phyloP scores from a whole-genome alignment of 2,888 invertebrate species.

The Pyrocoelia pectoralis region DNA sequence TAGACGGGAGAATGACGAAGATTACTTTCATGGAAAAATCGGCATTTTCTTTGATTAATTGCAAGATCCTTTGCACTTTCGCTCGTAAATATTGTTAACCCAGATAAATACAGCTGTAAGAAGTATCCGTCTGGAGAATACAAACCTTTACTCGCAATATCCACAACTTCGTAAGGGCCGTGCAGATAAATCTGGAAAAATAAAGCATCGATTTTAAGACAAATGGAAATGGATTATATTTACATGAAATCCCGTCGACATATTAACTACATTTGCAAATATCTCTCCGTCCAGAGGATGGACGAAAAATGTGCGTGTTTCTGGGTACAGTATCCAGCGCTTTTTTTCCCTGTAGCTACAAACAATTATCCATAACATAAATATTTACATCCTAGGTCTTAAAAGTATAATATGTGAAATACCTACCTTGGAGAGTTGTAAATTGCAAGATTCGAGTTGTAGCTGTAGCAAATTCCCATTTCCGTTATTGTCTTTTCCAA shows the following conservation, averaged over 20 bases:
- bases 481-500: slow-evolving; percentile 72
- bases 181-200: slow-evolving; percentile 68
- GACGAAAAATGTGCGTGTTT: slow-evolving; percentile 64
- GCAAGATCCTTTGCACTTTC: slow-evolving; percentile 57
- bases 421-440: slow-evolving; percentile 67
- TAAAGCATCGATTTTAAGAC: neutral
- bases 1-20: slow-evolving; percentile 73
- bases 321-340: slow-evolving; percentile 60
- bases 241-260: slow-evolving; percentile 72
- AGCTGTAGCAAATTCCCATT: slow-evolving; percentile 74
- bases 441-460: slow-evolving; percentile 70
- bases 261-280: slow-evolving; percentile 76
- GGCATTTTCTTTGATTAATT: slow-evolving; percentile 73
- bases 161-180: slow-evolving; percentile 73
- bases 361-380: neutral
- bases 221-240: slow-evolving; percentile 49
- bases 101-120: slow-evolving; percentile 54
- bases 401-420: neutral
- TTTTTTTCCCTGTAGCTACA: slow-evolving; percentile 67
- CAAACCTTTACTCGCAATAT: slow-evolving; percentile 64
- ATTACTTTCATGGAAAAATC: slow-evolving; percentile 71
- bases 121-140: slow-evolving; percentile 51
- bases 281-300: slow-evolving; percentile 79
- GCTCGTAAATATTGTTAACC: slow-evolving; percentile 54
- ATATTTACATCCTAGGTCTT: too few relatives aligned